Conservation (phyloP, 2,113 vertebrate genomes). For the Oryzias celebensis region DNA sequence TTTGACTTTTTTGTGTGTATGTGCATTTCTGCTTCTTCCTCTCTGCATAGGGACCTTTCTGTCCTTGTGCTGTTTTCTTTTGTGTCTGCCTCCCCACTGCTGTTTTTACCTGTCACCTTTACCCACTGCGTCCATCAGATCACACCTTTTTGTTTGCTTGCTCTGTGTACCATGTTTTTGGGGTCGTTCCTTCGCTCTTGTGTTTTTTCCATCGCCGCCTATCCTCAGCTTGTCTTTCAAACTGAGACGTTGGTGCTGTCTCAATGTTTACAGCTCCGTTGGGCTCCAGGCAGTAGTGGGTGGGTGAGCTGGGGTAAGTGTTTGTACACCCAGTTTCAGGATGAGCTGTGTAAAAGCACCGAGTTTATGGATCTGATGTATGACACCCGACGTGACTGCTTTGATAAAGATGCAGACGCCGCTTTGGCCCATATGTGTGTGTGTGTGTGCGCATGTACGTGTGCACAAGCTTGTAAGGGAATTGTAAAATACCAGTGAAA, state of each 20-base stretch:
- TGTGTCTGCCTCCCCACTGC: not conserved
- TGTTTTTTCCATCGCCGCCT: slow-evolving; percentile 9
- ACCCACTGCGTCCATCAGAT: not conserved
- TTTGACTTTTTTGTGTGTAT: not conserved
- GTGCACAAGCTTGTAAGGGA: slow-evolving; percentile 1
- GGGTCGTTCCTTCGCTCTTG: not conserved
- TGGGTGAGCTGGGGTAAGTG: slow-evolving; percentile 27
- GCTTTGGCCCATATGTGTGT: slow-evolving; percentile 5
- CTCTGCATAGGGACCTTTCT: slow-evolving; percentile 8
- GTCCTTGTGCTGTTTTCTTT: slow-evolving; percentile 4
- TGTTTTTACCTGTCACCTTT: not conserved
- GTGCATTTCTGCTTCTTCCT: not conserved
- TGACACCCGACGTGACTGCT: slow-evolving; percentile 57
- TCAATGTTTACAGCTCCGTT: slow-evolving; percentile 39
- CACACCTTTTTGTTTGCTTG: slow-evolving; percentile 1
- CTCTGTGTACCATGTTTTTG: not conserved
- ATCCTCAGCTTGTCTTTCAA: slow-evolving; percentile 21
- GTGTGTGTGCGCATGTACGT: not conserved
- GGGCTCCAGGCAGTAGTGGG: slow-evolving; percentile 40
- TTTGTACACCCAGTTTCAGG: slow-evolving; percentile 31
- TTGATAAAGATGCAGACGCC: slow-evolving; percentile 56
- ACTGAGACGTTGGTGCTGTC: slow-evolving; percentile 17
- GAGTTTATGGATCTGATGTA: slow-evolving; percentile 56
- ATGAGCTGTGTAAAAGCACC: slow-evolving; percentile 42
- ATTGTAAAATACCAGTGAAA: slow-evolving; percentile 42